Percentiles rank a stretch among this genome's conserved stretches.
These are phyloP conservation scores for Loxodonta africana DNA, from an alignment of 2,113 vertebrate genomes.

Conservation along the genomic window DNA sequence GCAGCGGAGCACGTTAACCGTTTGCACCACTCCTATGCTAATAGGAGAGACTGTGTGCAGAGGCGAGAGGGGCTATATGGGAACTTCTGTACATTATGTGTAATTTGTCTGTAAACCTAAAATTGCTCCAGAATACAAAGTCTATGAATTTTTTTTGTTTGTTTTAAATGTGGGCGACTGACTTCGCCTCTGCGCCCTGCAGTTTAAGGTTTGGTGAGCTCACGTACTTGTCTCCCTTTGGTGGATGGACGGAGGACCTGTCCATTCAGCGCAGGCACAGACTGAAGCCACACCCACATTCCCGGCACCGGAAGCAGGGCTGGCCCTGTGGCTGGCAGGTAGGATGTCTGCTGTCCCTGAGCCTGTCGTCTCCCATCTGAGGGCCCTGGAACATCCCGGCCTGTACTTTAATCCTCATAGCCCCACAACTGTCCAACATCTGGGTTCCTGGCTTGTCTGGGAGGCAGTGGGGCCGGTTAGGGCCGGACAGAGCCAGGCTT, in stretches of 20 bases:
- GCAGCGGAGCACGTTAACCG: no score
- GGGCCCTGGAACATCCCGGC: no score
- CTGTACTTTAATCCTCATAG: background rate
- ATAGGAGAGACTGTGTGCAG: background rate
- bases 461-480: background rate
- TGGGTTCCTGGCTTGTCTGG: background rate
- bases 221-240: no score
- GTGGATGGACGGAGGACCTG: background rate
- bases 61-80: background rate
- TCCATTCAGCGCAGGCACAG: fast-evolving
- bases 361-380: background rate
- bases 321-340: background rate
- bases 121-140: background rate
- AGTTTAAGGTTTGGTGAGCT: background rate
- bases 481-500: background rate
- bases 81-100: background rate
- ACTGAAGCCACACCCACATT: background rate
- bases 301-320: no score
- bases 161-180: background rate
- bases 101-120: background rate
- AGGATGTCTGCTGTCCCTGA: background rate
- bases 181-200: background rate
- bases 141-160: background rate
- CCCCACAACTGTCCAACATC: background rate
- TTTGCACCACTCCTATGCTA: background rate